Evolutionary conservation across 2,888 invertebrate species (phyloP), one percentile per base, ranked within the genome.

Genomic region (Notodromas monacha): DNA sequence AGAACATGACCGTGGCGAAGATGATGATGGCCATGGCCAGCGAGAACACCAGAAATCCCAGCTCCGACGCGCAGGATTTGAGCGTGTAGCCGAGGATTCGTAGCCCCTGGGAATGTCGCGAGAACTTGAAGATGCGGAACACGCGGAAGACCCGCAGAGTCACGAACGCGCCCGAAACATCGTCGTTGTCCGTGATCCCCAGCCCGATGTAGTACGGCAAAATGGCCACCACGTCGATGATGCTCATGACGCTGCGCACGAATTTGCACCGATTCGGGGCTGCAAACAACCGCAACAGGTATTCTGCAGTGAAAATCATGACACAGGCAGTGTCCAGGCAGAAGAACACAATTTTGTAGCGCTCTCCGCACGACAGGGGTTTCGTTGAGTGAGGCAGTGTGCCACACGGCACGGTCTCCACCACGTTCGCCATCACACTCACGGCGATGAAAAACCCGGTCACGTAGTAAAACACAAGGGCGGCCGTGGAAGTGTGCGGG

Each of bases 1-100:
- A 99, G 60, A 84, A 99, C 89, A 99, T 99, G 42, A 99, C 86
- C 26, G 96, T 99, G 37, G 96, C 92, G 53, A 99, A 99, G 46
- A 99, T 99, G 45, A 99, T 92, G 52, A 99, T 96, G 44, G 96
- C 96, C 92, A 96, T 92, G 38, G 89, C 86, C 45, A 99, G 58
- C 15, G 92, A 96, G 56, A 99, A 99, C 36, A 96, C 86, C 37
- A 99, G 65, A 58, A 99, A 99, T 40, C 96, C 96, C 41, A 99
- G 63, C 57, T 92, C 92, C 51, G 81, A 84, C 50, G 89, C 89
- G 57, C 92, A 92, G 35, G 81, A 81, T 58, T 96, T 96, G 39
- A 99, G 63, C 36, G 96, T 99, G 55, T 99, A 99, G 37, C 96
- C 96, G 41, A 99, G 65, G 50, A 99, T 99, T 39, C 96, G 63